Evolutionary conservation across 2,888 invertebrate genomes (phyloP).

Genomic region (Epirrhoe tristata): DNA sequence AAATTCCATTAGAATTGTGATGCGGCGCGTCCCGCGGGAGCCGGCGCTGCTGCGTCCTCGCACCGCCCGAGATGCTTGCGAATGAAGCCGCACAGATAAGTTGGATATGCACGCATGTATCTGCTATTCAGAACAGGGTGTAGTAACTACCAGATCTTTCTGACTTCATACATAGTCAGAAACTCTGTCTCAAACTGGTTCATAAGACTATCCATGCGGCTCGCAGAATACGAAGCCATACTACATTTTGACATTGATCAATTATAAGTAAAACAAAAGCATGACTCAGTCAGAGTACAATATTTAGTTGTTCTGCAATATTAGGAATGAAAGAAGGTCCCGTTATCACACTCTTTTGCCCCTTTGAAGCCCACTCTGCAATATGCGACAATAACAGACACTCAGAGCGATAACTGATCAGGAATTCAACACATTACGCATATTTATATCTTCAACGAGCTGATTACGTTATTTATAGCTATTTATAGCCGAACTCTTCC

Average conservation of each 20-base stretch:
- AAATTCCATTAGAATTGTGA: constrained; percentile 13
- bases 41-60: constrained; percentile 1
- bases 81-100: constrained; percentile 11
- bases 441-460: constrained; percentile 11
- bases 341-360: neutral
- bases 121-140: neutral
- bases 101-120: neutral
- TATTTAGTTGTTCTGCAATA: neutral
- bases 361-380: neutral
- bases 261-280: too few species aligned
- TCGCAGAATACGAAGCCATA: too few species aligned
- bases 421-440: constrained; percentile 15
- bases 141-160: neutral
- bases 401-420: constrained; percentile 12
- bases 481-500: constrained; percentile 19
- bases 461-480: constrained; percentile 21
- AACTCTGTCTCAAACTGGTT: too few species aligned
- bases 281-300: too few species aligned
- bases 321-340: neutral
- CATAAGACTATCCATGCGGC: too few species aligned
- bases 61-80: constrained; percentile 13
- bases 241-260: too few species aligned
- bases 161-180: too few species aligned
- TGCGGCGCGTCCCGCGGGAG: constrained; percentile 17
- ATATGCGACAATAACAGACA: constrained; percentile 4